These are phyloP conservation scores for Keiferia lycopersicella DNA, from an alignment of 2,888 invertebrate species.

Conservation along the genomic window DNA sequence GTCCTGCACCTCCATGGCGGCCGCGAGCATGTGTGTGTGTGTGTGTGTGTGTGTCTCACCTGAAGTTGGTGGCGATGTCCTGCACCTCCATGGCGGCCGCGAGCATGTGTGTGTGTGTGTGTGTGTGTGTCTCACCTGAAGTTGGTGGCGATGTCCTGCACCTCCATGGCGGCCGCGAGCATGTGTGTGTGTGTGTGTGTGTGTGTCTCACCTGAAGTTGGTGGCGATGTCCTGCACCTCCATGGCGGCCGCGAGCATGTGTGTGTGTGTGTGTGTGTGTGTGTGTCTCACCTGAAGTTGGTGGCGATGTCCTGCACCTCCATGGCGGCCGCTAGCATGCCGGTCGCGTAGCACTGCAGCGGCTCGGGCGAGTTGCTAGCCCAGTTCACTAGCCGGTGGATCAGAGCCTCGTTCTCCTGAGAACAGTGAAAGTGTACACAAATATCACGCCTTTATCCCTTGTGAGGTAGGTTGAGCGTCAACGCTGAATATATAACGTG, in stretches of 20 bases:
- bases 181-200: conserved; percentile 84
- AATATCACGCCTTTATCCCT: too few species aligned
- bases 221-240: not conserved
- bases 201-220: not conserved
- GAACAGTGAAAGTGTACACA: conserved; percentile 12
- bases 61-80: not conserved
- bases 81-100: not conserved
- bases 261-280: not conserved
- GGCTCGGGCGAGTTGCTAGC: conserved; percentile 94
- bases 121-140: conserved; percentile 76
- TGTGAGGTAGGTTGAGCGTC: too few species aligned
- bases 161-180: not conserved
- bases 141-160: conserved; percentile 20
- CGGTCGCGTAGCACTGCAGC: conserved; percentile 96
- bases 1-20: too few species aligned
- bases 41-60: not conserved
- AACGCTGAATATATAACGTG: too few species aligned
- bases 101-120: too few species aligned
- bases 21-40: too few species aligned
- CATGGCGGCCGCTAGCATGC: conserved; percentile 96
- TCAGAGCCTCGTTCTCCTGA: conserved; percentile 91
- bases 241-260: not conserved
- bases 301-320: conserved; percentile 97
- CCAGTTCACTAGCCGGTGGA: conserved; percentile 93
- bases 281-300: conserved; percentile 82